Evolutionary conservation across 1,140 invertebrate genomes (phyloP).

Genomic region (Eurosta solidaginis): DNA sequence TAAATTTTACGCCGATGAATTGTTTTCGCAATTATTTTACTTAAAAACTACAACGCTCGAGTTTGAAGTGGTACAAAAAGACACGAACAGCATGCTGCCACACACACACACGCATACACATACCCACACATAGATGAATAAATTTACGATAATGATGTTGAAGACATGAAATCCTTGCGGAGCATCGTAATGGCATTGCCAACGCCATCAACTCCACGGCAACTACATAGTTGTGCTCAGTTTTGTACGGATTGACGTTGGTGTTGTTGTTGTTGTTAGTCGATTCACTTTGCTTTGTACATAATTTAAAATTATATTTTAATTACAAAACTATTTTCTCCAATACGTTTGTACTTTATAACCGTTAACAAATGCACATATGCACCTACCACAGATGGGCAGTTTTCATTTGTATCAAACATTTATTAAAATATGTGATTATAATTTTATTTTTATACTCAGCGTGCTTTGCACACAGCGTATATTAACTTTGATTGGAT

Average conservation of each 20-base stretch:
- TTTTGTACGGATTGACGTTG: not conserved
- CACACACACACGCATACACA: not conserved
- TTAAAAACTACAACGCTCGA: conserved; percentile 13
- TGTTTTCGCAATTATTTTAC: conserved; percentile 22
- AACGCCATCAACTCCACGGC: not conserved
- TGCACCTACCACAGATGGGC: not conserved
- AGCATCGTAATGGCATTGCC: not conserved
- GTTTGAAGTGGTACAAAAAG: not conserved
- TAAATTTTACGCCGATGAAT: conserved; percentile 22
- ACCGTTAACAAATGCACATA: not conserved
- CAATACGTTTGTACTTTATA: not conserved
- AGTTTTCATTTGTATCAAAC: too few relatives aligned
- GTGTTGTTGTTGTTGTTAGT: too few relatives aligned
- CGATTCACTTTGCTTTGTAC: not conserved
- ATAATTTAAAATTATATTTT: conserved; percentile 18
- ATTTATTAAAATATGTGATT: too few relatives aligned
- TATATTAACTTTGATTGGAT: too few relatives aligned
- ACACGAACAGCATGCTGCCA: too few relatives aligned
- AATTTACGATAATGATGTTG: not conserved
- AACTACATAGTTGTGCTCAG: not conserved
- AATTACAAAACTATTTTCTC: too few relatives aligned
- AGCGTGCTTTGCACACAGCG: too few relatives aligned
- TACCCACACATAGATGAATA: not conserved
- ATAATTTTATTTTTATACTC: too few relatives aligned
- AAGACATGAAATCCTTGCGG: not conserved